Base-by-base conservation (phyloP, 2,113 vertebrate species). In the Danionella cerebrum region DNA sequence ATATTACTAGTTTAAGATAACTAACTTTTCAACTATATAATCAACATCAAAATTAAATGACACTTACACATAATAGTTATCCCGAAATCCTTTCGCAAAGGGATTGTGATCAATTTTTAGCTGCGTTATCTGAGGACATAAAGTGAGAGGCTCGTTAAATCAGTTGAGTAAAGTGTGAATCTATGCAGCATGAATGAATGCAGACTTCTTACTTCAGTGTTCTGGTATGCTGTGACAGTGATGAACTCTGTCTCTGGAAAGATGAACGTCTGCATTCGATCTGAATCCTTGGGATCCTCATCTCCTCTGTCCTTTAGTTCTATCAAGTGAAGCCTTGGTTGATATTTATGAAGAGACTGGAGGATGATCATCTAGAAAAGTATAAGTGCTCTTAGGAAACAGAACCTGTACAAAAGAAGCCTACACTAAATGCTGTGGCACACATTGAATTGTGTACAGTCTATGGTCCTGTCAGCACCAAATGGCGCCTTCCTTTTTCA, bases 231-330 rank as follows among this genome's bases (percentile, higher is more conserved):
- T 42, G 91, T 93, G 72, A 93, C 91, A 0, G 91, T 87, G 64
- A 92, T 92, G 84, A 93, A 93, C 75, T 93, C 91, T 0, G 91
- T 93, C 81, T 93, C 91, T 0, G 91, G 91, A 62, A 93, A 93
- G n/a, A 90, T 92, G 76, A 93, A 93, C 0, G 90, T 92, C 81
- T 93, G 91, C 63, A 90, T 88, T 60, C 90, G 80, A 47, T 90
- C 90, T 2, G 90, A 88, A 74, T 92, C 90, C 71, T 83, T 91
- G 45, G 88, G 86, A 24, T 91, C 90, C 76, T 93, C 91, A 1
- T 88, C 91, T 72, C 91, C 91, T 55, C 91, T 90, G 71, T 92
- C 90, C 74, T 91, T 91, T 81, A 93, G 90, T 75, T 93, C 91
- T 58, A 92, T 90, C 77, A 93, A 90, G 62, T 93, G 91, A 71